phyloP scores from a whole-genome alignment of 2,888 invertebrate genomes.

The Synanthedon vespiformis region DNA sequence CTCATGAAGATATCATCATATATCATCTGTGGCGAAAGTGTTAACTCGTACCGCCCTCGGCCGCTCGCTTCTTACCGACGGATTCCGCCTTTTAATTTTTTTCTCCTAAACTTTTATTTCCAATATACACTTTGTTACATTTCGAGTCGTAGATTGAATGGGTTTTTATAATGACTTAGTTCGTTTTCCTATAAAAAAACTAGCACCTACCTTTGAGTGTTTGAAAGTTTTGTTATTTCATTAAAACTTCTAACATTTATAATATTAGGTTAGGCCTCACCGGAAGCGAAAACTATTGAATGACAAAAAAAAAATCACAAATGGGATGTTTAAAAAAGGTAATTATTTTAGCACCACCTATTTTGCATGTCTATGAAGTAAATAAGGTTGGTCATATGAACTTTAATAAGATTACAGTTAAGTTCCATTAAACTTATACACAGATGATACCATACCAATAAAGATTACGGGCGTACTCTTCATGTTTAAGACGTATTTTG shows the following conservation, averaged over 20 bases:
- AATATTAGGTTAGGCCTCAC: too few species aligned
- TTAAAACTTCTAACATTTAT: constrained; percentile 14
- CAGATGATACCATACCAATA: constrained; percentile 42
- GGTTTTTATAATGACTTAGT: neutral
- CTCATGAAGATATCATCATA: constrained; percentile 64
- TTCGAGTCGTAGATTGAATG: constrained; percentile 19
- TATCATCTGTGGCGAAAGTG: constrained; percentile 64
- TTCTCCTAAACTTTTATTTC: constrained; percentile 38
- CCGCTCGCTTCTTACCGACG: constrained; percentile 30
- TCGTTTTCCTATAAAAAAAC: neutral
- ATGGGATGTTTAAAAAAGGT: too few species aligned
- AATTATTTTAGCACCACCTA: neutral
- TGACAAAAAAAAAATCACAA: too few species aligned
- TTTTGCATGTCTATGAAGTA: constrained; percentile 41
- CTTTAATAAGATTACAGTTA: constrained; percentile 32
- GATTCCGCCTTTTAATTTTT: constrained; percentile 33
- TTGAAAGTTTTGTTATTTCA: neutral
- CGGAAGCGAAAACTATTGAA: too few species aligned
- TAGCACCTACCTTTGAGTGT: neutral
- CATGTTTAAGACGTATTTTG: neutral
- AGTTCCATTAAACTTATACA: constrained; percentile 39
- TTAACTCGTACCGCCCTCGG: constrained; percentile 36
- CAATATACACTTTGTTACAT: constrained; percentile 38
- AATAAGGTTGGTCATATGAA: constrained; percentile 34
- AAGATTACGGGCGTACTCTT: constrained; percentile 23